A percentile compares a stretch with the other conserved stretches of the same genome.
Conservation (phyloP, 2,888 invertebrate genomes). For the Eupithecia exiguata region DNA sequence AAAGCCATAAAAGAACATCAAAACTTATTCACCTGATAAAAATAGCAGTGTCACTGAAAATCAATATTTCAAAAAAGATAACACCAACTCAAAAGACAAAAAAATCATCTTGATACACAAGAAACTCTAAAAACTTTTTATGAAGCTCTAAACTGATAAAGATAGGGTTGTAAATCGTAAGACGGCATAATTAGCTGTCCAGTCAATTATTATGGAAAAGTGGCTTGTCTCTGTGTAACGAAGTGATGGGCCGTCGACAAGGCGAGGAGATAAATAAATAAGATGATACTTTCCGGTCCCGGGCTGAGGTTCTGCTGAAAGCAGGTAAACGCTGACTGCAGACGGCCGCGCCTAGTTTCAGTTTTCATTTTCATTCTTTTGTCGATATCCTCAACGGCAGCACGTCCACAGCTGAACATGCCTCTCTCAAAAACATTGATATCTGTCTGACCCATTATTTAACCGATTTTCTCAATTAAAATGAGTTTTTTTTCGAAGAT, state of each 20-base stretch:
- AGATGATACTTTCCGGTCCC: conserved; percentile 74
- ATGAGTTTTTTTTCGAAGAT: too few relatives aligned
- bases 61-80: conserved; percentile 70
- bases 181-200: conserved; percentile 47
- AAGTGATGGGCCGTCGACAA: conserved; percentile 75
- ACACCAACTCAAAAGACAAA: conserved; percentile 45
- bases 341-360: background rate
- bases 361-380: background rate
- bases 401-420: background rate
- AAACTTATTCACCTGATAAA: conserved; percentile 57
- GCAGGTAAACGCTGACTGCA: background rate
- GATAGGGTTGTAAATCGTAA: conserved; percentile 40
- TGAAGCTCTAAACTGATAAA: accelerated
- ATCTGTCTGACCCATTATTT: background rate
- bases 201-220: conserved; percentile 77
- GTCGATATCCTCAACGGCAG: background rate
- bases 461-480: background rate
- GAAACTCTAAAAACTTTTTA: background rate
- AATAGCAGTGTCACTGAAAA: conserved; percentile 76
- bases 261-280: conserved; percentile 78
- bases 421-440: background rate
- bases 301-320: conserved; percentile 1
- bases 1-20: conserved; percentile 46
- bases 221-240: conserved; percentile 77
- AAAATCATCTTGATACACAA: background rate